Evolutionary conservation across 2,797 vertebrate species (phyloP).

Genomic region (Micromesistius poutassou): DNA sequence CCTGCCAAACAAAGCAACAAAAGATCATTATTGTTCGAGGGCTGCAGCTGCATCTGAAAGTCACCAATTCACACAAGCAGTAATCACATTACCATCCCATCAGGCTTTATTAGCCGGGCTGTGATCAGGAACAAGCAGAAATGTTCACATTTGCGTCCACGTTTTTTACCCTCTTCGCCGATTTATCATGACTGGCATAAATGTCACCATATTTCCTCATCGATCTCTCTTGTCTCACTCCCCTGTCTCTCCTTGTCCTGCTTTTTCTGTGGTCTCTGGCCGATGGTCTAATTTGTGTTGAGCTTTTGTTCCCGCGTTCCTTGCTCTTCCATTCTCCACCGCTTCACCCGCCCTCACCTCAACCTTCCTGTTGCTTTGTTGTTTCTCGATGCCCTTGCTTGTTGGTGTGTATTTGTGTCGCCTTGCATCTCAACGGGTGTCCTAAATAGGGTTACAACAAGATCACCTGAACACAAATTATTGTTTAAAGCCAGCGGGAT

Average conservation of each 20-base stretch:
- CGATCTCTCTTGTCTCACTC: not conserved
- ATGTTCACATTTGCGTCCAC: not conserved
- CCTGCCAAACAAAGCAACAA: not conserved
- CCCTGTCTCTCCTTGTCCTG: not conserved
- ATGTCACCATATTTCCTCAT: not conserved
- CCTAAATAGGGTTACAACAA: not conserved
- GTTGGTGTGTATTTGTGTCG: not conserved
- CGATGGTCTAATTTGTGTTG: not conserved
- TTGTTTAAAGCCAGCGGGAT: too few species aligned
- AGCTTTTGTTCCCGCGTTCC: not conserved
- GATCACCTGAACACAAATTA: too few species aligned
- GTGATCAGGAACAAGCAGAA: not conserved
- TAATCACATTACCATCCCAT: not conserved
- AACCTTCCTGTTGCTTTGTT: too few species aligned
- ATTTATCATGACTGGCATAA: not conserved
- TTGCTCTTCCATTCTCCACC: not conserved
- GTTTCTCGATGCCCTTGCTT: not conserved
- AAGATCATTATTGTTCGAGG: not conserved
- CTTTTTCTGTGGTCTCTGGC: not conserved
- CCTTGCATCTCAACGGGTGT: not conserved
- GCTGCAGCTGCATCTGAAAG: too few species aligned
- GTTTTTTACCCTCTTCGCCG: not conserved
- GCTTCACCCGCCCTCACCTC: too few species aligned
- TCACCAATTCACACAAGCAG: too few species aligned
- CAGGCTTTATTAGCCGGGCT: not conserved